Evolutionary conservation across 2,113 vertebrate genomes (phyloP).

Genomic region (Plotosus lineatus): DNA sequence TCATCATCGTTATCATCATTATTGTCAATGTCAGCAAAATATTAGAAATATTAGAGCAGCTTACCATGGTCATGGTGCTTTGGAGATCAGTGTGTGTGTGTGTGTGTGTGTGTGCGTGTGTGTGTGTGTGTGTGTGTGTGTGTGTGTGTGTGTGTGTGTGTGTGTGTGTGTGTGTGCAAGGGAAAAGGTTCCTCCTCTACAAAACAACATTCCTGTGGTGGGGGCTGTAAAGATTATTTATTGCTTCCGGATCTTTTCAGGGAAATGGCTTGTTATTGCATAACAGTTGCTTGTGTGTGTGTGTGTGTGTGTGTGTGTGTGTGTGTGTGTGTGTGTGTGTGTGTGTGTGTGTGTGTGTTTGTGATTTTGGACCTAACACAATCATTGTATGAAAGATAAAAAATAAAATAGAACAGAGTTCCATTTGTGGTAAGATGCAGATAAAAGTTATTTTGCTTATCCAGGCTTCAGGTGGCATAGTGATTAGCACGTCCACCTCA

Average conservation of each 20-base stretch:
- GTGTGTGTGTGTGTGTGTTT: background rate
- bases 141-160: conserved; percentile 7
- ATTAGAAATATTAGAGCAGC: background rate
- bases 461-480: no score
- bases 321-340: background rate
- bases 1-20: no score
- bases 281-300: no score
- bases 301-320: background rate
- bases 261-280: background rate
- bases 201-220: background rate
- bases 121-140: conserved; percentile 15
- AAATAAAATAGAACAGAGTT: background rate
- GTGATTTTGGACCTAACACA: background rate
- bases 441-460: no score
- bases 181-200: background rate
- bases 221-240: background rate
- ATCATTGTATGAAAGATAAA: no score
- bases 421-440: conserved; percentile 19
- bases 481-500: no score
- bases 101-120: no score
- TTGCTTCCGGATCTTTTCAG: background rate
- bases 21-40: background rate
- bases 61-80: conserved; percentile 1
- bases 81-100: background rate
- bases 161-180: background rate